Evolutionary conservation across 2,888 invertebrate genomes (phyloP).

Genomic region (Capitulum mitella): DNA sequence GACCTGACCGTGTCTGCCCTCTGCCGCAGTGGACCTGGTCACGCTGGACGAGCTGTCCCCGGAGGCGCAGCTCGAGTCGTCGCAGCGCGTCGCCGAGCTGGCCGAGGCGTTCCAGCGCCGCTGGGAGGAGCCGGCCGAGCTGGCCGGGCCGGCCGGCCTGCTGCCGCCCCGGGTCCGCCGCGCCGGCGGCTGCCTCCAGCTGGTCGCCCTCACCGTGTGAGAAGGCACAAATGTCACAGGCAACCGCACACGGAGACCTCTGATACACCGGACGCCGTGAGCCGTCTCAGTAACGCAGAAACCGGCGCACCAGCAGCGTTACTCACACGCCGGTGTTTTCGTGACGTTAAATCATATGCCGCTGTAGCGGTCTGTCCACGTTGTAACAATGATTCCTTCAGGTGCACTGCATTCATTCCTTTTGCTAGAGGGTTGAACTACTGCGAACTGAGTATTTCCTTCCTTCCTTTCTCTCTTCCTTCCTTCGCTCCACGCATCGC

Average conservation of each 20-base stretch:
- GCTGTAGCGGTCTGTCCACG: too few relatives aligned
- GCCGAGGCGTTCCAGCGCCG: conserved; percentile 71
- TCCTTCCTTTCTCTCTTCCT: too few relatives aligned
- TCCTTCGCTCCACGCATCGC: too few relatives aligned
- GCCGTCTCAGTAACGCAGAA: background rate
- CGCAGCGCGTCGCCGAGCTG: conserved; percentile 81
- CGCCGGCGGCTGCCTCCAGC: conserved; percentile 61
- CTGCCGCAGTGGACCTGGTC: conserved; percentile 78
- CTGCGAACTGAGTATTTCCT: too few relatives aligned
- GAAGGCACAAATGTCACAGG: too few relatives aligned
- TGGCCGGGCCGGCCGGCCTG: conserved; percentile 70
- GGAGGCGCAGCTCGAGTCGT: conserved; percentile 90
- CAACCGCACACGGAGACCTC: conserved; percentile 24
- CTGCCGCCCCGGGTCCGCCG: conserved; percentile 58
- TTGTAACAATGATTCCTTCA: too few relatives aligned
- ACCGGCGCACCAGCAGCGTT: too few relatives aligned
- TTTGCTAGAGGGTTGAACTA: too few relatives aligned
- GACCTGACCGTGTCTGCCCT: too few relatives aligned
- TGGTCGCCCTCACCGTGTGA: conserved; percentile 59
- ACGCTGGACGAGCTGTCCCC: conserved; percentile 87
- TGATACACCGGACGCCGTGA: background rate
- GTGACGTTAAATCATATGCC: background rate
- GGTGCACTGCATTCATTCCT: too few relatives aligned
- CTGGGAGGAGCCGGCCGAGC: conserved; percentile 52
- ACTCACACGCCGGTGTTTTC: background rate